phyloP scores from a whole-genome alignment of 2,888 invertebrate species.

The Cyrtodaria siliqua region DNA sequence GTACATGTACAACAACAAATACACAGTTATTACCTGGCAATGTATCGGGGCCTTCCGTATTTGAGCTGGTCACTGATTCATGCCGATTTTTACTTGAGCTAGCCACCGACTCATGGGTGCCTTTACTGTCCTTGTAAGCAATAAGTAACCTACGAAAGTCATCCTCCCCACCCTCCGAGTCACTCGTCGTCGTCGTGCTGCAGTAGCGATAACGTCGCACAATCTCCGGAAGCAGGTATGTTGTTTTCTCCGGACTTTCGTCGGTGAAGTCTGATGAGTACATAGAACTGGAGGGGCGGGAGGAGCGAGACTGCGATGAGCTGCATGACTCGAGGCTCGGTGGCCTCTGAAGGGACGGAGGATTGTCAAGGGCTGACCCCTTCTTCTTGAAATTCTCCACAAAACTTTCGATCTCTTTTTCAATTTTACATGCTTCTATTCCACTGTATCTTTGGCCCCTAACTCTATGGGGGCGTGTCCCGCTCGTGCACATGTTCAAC shows the following conservation, averaged over 20 bases:
- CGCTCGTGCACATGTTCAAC: slow-evolving; percentile 56
- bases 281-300: slow-evolving; percentile 76
- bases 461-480: slow-evolving; percentile 45
- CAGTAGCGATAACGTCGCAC: slow-evolving; percentile 62
- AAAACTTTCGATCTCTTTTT: slow-evolving; percentile 80
- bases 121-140: slow-evolving; percentile 64
- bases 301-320: slow-evolving; percentile 62
- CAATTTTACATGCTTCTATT: slow-evolving; percentile 73
- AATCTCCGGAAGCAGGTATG: slow-evolving; percentile 65
- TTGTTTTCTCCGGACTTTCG: slow-evolving; percentile 72
- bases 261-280: slow-evolving; percentile 77
- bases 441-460: slow-evolving; percentile 62
- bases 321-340: slow-evolving; percentile 64
- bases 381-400: slow-evolving; percentile 80
- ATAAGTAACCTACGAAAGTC: slow-evolving; percentile 56
- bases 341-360: slow-evolving; percentile 65
- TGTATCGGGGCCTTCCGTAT: slow-evolving; percentile 70
- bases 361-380: slow-evolving; percentile 73
- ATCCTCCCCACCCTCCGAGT: slow-evolving; percentile 68
- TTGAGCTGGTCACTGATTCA: slow-evolving; percentile 31
- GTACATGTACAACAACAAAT: no score
- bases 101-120: slow-evolving; percentile 7
- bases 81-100: slow-evolving; percentile 35
- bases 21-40: slow-evolving; percentile 31
- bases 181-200: slow-evolving; percentile 66